Evolutionary conservation across 2,113 vertebrate species (phyloP), one percentile per base, ranked within the genome.

Genomic region (Prolemur simus): DNA sequence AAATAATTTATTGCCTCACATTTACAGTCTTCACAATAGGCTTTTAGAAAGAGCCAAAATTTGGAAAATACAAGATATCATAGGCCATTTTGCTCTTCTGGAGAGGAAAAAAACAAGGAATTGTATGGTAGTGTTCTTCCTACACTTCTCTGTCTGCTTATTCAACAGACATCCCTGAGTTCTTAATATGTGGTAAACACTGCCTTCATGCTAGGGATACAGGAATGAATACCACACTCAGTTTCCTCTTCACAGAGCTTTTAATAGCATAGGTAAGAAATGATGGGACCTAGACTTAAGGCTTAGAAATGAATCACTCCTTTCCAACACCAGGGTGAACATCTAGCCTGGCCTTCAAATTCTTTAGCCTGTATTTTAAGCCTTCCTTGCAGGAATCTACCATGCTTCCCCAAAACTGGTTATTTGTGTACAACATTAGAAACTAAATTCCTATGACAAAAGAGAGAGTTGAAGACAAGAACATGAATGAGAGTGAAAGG

Each of bases 1-100:
- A 89, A 87, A 86, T 78, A 73, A 93, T 81, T 95, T 73, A 27
- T 74, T 78, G 96, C 25, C 42, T 89, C 77, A 88, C 10, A 56
- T 47, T 92, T 64, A 77, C 45, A 73, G n/a, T 66, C 66, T 25
- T 82, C 54, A 71, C 9, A 87, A n/a, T 3, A 91, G 6, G 6
- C 29, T 92, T 95, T 89, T 71, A 42, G 25, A 27, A 84, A 69
- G 23, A 89, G 25, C 20, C 21, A 96, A 92, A 91, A 88, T 0
- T 82, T 88, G 12, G 9, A 32, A 96, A 77, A 6, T 89, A 84
- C 10, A 82, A 94, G 39, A 49, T 32, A 71, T 68, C 42, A 88
- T 15, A 83, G 82, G 83, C 90, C 39, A 92, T 64, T 87, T 93
- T 87, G 15, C 64, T 83, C 45, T 81, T 6, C 9, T 37, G 54